phyloP scores from a whole-genome alignment of 2,797 vertebrate species.

The Erpetoichthys calabaricus region DNA sequence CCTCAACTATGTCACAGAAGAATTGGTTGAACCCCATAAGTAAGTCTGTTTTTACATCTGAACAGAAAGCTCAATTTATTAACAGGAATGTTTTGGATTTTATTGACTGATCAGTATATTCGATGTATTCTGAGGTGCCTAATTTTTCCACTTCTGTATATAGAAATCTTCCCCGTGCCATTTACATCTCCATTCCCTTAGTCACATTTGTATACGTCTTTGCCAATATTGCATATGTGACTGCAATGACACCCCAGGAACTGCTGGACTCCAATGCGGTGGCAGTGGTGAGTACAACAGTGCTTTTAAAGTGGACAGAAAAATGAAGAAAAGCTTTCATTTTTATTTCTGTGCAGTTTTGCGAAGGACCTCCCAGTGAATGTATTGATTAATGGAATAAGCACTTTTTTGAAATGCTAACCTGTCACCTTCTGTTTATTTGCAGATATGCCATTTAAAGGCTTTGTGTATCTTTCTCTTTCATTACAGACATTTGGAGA shows the following conservation, averaged over 20 bases:
- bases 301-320: too few relatives aligned
- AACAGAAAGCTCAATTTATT: too few relatives aligned
- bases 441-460: too few relatives aligned
- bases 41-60: slow-evolving; percentile 34
- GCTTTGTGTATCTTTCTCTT: slow-evolving; percentile 2
- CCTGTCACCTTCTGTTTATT: too few relatives aligned
- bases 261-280: slow-evolving; percentile 82
- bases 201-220: slow-evolving; percentile 89
- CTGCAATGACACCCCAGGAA: slow-evolving; percentile 85
- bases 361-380: too few relatives aligned
- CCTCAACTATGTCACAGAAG: slow-evolving; percentile 89
- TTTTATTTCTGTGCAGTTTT: too few relatives aligned
- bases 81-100: too few relatives aligned
- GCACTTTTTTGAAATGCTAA: too few relatives aligned
- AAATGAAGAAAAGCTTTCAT: too few relatives aligned
- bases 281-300: slow-evolving; percentile 64
- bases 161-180: slow-evolving; percentile 86
- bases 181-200: slow-evolving; percentile 87
- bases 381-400: too few relatives aligned
- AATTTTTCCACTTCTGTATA: slow-evolving; percentile 12
- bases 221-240: slow-evolving; percentile 86
- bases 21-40: slow-evolving; percentile 82
- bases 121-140: too few relatives aligned
- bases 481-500: slow-evolving; percentile 73
- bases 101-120: too few relatives aligned